phyloP scores from a whole-genome alignment of 1,140 invertebrate genomes.

The Pomacea maculata region DNA sequence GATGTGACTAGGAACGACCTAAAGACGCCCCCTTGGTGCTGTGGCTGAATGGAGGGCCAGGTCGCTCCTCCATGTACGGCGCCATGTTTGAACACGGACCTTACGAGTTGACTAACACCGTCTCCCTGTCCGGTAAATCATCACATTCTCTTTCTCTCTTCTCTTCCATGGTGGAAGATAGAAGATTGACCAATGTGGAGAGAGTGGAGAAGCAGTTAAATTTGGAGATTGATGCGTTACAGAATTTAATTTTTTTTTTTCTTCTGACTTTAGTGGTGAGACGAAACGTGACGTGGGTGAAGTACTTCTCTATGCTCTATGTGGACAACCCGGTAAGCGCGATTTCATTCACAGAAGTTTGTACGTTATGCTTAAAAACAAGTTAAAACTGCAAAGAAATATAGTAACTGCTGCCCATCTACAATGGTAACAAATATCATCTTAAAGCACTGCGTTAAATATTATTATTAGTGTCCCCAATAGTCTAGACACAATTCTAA shows the following conservation, averaged over 20 bases:
- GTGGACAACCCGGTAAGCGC: constrained; percentile 31
- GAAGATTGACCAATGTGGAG: neutral
- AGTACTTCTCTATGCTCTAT: constrained; percentile 26
- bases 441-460: too few species aligned
- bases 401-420: too few species aligned
- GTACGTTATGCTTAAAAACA: too few species aligned
- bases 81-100: constrained; percentile 85
- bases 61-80: constrained; percentile 79
- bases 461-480: too few species aligned
- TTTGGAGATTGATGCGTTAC: neutral
- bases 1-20: neutral
- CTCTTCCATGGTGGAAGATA: neutral
- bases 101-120: neutral
- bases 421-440: too few species aligned
- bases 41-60: constrained; percentile 87
- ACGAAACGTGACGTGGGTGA: constrained; percentile 15
- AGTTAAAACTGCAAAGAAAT: too few species aligned
- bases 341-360: too few species aligned
- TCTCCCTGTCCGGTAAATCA: too few species aligned
- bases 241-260: neutral
- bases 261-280: neutral
- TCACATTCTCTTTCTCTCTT: too few species aligned
- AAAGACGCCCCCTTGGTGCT: constrained; percentile 73
- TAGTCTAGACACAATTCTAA: too few species aligned
- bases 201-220: constrained; percentile 1